Percentiles rank a stretch among this genome's conserved stretches.
These are phyloP conservation scores for Orchestia grillus DNA, from an alignment of 1,140 invertebrate species.

Conservation along the genomic window DNA sequence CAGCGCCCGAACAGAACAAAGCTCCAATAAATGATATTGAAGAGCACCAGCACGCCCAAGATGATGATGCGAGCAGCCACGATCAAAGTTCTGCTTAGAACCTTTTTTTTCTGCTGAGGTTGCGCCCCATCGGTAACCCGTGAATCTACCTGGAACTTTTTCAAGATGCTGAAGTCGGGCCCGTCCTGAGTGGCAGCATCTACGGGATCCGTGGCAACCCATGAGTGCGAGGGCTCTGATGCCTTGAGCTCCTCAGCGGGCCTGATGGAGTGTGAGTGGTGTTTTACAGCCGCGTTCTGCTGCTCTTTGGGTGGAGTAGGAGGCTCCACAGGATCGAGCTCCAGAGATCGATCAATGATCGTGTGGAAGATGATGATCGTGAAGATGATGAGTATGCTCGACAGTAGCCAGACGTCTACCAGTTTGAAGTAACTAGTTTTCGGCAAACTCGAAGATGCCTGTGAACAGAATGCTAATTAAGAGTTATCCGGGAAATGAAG, in stretches of 20 bases:
- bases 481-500: background rate
- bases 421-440: conserved; percentile 68
- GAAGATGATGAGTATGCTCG: conserved; percentile 68
- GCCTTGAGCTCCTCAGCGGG: background rate
- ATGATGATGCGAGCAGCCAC: conserved; percentile 59
- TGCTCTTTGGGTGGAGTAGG: conserved; percentile 34
- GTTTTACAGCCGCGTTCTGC: conserved; percentile 53
- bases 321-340: conserved; percentile 42
- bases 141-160: background rate
- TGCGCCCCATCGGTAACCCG: background rate
- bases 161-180: background rate
- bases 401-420: conserved; percentile 68
- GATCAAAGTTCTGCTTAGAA: conserved; percentile 59
- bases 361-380: conserved; percentile 68
- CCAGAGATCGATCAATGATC: conserved; percentile 62
- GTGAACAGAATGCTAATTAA: background rate
- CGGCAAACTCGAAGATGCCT: conserved; percentile 67
- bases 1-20: background rate
- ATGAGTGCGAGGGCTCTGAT: conserved; percentile 42
- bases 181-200: background rate
- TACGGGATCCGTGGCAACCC: background rate
- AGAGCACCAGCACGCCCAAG: conserved; percentile 60
- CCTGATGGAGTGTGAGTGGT: conserved; percentile 50
- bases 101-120: background rate
- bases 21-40: conserved; percentile 65